These are phyloP conservation scores for Pluvialis apricaria DNA, from an alignment of 2,113 vertebrate species.

Conservation along the genomic window DNA sequence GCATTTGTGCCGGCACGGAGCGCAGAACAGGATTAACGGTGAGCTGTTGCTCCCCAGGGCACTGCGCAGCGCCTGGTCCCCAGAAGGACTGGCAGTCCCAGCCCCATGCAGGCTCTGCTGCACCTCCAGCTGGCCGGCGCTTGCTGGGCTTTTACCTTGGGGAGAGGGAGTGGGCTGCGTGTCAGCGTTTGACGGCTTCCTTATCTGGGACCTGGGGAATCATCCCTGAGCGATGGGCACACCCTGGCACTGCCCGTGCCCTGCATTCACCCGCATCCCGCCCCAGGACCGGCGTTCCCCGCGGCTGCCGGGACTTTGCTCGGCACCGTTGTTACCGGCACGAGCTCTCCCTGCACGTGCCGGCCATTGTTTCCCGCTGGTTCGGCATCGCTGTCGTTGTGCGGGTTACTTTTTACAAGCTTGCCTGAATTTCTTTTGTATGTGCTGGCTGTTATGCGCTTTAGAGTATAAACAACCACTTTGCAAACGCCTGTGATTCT, in stretches of 20 bases:
- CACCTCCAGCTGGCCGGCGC: not conserved
- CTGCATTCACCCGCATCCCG: accelerated
- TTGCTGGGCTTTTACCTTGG: not conserved
- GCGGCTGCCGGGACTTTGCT: not conserved
- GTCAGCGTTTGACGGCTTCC: not conserved
- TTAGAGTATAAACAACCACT: not conserved
- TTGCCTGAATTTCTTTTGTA: not conserved
- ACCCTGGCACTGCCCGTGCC: not conserved
- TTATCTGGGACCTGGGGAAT: not conserved
- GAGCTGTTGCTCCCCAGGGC: not conserved
- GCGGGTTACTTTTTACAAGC: not conserved
- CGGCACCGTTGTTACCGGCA: accelerated
- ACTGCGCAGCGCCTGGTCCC: not conserved
- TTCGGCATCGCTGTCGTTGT: not conserved
- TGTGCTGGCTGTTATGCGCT: not conserved
- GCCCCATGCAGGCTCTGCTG: not conserved
- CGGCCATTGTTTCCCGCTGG: accelerated
- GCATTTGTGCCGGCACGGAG: not conserved
- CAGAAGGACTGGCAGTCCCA: too few relatives aligned
- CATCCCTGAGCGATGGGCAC: accelerated
- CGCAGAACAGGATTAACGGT: not conserved
- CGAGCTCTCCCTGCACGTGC: not conserved
- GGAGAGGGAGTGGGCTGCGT: not conserved
- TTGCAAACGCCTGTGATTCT: not conserved
- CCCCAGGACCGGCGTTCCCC: not conserved